phyloP scores from a whole-genome alignment of 2,888 invertebrate genomes.

The Diaphora mendica region DNA sequence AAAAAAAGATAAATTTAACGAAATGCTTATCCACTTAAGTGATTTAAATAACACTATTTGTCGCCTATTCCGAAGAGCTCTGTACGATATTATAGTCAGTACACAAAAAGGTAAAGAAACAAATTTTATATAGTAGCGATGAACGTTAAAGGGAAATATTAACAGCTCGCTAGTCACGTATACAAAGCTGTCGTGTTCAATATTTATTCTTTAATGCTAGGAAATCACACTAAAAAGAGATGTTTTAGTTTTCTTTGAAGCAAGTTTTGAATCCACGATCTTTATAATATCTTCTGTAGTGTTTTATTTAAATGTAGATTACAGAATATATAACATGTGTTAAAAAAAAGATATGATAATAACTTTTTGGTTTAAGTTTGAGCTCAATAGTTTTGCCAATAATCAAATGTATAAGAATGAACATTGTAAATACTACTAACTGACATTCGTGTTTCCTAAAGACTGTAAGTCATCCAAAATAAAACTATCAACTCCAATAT shows the following conservation, averaged over 20 bases:
- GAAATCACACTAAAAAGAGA: neutral
- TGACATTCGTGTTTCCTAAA: no score
- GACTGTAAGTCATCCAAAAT: no score
- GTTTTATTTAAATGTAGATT: neutral
- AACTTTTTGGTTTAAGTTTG: no score
- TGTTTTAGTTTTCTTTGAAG: neutral
- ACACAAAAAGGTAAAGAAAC: neutral
- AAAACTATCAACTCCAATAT: no score
- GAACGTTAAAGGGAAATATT: neutral
- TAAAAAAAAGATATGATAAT: neutral
- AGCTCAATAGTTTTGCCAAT: no score
- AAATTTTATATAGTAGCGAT: neutral
- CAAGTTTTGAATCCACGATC: neutral
- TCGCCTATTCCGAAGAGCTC: neutral
- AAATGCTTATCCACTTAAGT: neutral
- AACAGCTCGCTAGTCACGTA: neutral
- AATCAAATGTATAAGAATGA: no score
- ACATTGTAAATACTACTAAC: no score
- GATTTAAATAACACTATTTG: neutral
- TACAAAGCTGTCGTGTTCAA: neutral
- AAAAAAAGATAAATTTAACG: neutral
- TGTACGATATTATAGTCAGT: neutral
- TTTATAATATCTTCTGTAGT: neutral
- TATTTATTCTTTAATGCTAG: no score
- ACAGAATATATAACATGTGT: neutral